Percentiles rank a stretch among this genome's conserved stretches.
These are phyloP conservation scores for Champsocephalus esox DNA, from an alignment of 2,797 vertebrate species.

Conservation along the genomic window DNA sequence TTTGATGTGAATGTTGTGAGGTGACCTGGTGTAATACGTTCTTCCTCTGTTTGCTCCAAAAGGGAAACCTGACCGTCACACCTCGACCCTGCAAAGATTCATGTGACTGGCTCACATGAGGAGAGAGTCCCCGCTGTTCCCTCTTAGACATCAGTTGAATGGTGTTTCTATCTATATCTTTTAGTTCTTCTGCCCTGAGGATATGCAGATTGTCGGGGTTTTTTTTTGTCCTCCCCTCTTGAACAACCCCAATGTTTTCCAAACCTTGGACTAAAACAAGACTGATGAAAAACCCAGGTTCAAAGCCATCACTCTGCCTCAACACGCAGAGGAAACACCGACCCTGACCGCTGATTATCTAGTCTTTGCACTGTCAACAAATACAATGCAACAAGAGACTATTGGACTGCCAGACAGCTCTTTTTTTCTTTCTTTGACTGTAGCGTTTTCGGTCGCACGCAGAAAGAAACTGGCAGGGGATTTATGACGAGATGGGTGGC, in stretches of 20 bases:
- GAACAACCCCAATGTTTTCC: slow-evolving; percentile 68
- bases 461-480: slow-evolving; percentile 74
- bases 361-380: slow-evolving; percentile 86
- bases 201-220: slow-evolving; percentile 81
- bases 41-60: slow-evolving; percentile 51
- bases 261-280: slow-evolving; percentile 83
- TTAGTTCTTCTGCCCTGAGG: slow-evolving; percentile 83
- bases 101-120: slow-evolving; percentile 96
- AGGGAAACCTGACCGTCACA: slow-evolving; percentile 87
- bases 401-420: slow-evolving; percentile 78
- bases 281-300: slow-evolving; percentile 85
- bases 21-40: not conserved
- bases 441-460: slow-evolving; percentile 72
- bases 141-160: slow-evolving; percentile 97
- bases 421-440: slow-evolving; percentile 63
- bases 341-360: slow-evolving; percentile 78
- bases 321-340: slow-evolving; percentile 76
- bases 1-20: not conserved
- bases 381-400: slow-evolving; percentile 83
- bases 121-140: slow-evolving; percentile 84
- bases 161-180: slow-evolving; percentile 93
- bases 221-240: slow-evolving; percentile 39
- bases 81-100: slow-evolving; percentile 89
- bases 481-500: slow-evolving; percentile 55
- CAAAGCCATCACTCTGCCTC: slow-evolving; percentile 86